Base-by-base conservation (phyloP, 2,113 vertebrate genomes). In the Struthidea cinerea region DNA sequence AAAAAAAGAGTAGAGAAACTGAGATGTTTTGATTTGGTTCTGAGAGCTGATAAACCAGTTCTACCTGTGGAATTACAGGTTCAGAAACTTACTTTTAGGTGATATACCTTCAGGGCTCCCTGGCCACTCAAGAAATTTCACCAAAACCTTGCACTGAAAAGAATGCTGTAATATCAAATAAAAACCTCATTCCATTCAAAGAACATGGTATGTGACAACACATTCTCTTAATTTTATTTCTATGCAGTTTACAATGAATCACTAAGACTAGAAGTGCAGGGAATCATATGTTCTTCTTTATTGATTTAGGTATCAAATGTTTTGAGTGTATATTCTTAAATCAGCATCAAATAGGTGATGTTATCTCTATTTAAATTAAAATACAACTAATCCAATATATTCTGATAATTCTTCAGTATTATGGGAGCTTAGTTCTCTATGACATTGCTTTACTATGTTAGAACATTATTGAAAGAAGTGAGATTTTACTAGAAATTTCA, bases 301-400 rank as follows among this genome's bases (percentile, higher is more conserved):
- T 50, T 95, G 95, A 92, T 93, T 96, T 90, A 80, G 44, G 65
- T 93, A 86, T 91, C 69, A 89, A 92, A 63, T 47, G 9, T 77
- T 95, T 97, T 57, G 78, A 75, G 84, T 74, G 35, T 60, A 18
- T 60, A 60, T 92, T 89, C 87, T 89, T 94, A 96, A 96, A 94
- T 91, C 59, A 91, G 27, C 61, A 86, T 69, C 65, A 68, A 89
- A 65, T 59, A 74, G 81, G 81, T 35, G 2, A 41, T 7, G 3
- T 33, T 50, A 67, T 59, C 42, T 91, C 65, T 23, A 44, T 88
- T 91, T 89, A 87, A 97, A 93, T 87, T 83, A 77, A 94, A 95
- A 71, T 57, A 28, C 17, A 53, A 86, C 56, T 84, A 88, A 82
- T 73, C 57, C 52, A 50, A 27, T 44, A 28, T 70, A 18, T 61